Evolutionary conservation across 2,113 vertebrate genomes (phyloP).

Genomic region (Myrmecophaga tridactyla): DNA sequence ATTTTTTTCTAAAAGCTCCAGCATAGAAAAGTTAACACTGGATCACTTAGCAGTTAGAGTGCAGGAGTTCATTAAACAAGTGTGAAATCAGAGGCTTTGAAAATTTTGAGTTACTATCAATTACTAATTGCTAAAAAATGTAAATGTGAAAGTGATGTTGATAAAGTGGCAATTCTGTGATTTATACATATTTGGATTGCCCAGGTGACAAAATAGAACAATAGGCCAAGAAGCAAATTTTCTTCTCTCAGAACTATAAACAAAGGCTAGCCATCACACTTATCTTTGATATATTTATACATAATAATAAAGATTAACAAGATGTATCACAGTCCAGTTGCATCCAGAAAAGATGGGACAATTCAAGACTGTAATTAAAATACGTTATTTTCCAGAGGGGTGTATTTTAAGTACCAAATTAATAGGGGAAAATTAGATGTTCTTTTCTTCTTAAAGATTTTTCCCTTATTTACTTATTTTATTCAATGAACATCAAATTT

Average conservation of each 20-base stretch:
- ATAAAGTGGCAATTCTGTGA: background rate
- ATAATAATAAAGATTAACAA: background rate
- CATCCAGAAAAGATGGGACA: background rate
- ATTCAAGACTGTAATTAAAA: background rate
- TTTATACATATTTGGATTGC: background rate
- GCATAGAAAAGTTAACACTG: background rate
- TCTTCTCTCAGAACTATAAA: background rate
- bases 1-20: background rate
- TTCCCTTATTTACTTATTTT: background rate
- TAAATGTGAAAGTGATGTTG: background rate
- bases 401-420: background rate
- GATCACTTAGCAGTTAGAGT: background rate
- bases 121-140: background rate
- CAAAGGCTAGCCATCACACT: background rate
- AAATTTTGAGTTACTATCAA: background rate
- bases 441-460: background rate
- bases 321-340: background rate
- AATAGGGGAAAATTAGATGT: background rate
- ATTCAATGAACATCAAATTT: background rate
- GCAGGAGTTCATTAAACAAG: too few species aligned
- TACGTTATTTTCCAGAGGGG: background rate
- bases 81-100: background rate
- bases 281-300: background rate
- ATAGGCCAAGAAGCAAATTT: background rate
- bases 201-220: background rate